These are phyloP conservation scores for Luperina nickerlii DNA, from an alignment of 2,888 invertebrate species.

Conservation along the genomic window DNA sequence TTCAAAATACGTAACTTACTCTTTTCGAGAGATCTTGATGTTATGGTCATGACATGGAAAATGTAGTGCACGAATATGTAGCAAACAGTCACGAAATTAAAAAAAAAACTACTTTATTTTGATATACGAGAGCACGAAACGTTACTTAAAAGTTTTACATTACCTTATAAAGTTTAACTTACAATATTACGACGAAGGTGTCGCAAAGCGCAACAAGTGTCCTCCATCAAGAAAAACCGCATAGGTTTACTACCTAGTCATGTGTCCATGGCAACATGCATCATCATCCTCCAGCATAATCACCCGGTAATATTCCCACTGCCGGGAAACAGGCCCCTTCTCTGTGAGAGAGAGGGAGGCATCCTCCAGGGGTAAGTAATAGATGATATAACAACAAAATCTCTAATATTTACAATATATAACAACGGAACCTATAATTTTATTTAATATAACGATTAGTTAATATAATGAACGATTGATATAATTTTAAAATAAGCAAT, in stretches of 20 bases:
- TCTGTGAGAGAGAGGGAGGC: neutral
- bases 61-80: constrained; percentile 72
- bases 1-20: constrained; percentile 67
- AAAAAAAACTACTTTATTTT: constrained; percentile 56
- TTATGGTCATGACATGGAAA: constrained; percentile 71
- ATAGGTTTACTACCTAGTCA: neutral
- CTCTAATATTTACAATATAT: too few species aligned
- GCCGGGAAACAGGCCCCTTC: neutral
- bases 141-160: constrained; percentile 16
- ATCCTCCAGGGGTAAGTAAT: too few species aligned
- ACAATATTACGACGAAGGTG: neutral
- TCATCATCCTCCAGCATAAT: neutral
- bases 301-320: neutral
- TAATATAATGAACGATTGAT: too few species aligned
- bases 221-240: neutral
- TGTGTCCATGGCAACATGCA: too few species aligned
- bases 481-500: too few species aligned
- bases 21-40: constrained; percentile 68
- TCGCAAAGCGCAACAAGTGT: neutral
- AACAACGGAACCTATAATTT: too few species aligned
- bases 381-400: too few species aligned
- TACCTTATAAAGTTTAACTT: constrained; percentile 3
- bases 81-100: constrained; percentile 68
- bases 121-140: constrained; percentile 28
- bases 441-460: too few species aligned